Evolutionary conservation across 2,113 vertebrate species (phyloP), one percentile per base, ranked within the genome.

Genomic region (Scortum barcoo): DNA sequence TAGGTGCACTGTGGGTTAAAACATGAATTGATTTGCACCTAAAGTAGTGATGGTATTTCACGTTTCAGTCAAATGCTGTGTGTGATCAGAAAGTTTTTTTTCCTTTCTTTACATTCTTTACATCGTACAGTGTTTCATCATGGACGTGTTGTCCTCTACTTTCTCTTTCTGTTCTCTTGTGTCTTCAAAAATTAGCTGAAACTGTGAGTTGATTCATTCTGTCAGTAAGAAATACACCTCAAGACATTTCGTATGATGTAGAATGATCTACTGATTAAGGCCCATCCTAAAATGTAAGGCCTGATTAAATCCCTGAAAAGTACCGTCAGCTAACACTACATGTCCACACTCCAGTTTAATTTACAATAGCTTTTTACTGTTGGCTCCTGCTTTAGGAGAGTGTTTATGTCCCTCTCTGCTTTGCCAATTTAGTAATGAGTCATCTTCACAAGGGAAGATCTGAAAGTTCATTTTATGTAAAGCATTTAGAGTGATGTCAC

Each of bases 401-500:
- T 70, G 76, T 79, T 81, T 82, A 57, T 60, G 26, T 58, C 70
- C 62, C 28, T 51, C n/a, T 61, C 40, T 50, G 53, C n/a, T 78
- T 84, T 74, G 60, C 76, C 68, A 79, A 24, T 68, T 71, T 36
- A 40, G 72, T 70, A 80, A 76, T 73, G 8, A 75, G 42, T 77
- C 53, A 73, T 70, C 71, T n/a, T n/a, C n/a, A n/a, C 56, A 67
- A 78, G 46, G 28, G 30, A 51, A 16, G 42, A 80, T 79, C 82
- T 76, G 33, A 51, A 78, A 50, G 33, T 50, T 70, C 1, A 19
- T 57, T 40, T 82, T 51, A 60, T 60, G 1, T 22, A 9, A 76
- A 57, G 73, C 24, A 1, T 33, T 28, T 36, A 38, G 16, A 66
- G 67, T 69, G 19, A 71, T 46, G 61, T 76, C 69, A 78, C 4